Conservation (phyloP, 2,797 vertebrate species). For the Phoebastria nigripes region DNA sequence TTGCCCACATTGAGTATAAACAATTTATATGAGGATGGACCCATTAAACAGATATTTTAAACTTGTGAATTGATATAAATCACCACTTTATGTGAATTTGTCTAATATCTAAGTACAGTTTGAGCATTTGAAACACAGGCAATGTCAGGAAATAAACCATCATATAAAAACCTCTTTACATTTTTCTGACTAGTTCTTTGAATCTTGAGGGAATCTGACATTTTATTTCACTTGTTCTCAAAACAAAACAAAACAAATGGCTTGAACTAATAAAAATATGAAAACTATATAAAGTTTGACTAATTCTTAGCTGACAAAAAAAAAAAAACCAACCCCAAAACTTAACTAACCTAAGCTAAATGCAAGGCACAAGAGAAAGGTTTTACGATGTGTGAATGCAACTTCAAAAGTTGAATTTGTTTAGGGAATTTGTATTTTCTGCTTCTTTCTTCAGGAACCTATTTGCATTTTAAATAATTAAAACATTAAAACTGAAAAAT, state of each 20-base stretch:
- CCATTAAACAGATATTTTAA: neutral
- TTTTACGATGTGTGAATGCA: neutral
- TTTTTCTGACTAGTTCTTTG: neutral
- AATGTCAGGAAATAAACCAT: neutral
- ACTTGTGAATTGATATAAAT: neutral
- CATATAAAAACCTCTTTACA: neutral
- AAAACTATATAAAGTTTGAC: neutral
- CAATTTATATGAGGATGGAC: neutral
- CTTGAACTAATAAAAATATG: neutral
- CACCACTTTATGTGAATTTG: neutral
- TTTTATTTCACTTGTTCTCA: neutral
- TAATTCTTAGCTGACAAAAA: neutral
- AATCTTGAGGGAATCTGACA: neutral
- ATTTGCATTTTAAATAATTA: constrained; percentile 85
- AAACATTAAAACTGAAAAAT: constrained; percentile 83
- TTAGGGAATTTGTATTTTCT: constrained; percentile 75
- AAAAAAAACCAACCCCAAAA: neutral
- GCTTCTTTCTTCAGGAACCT: constrained; percentile 72
- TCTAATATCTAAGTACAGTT: neutral
- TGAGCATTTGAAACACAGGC: neutral
- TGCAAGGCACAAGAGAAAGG: neutral
- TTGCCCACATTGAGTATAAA: neutral
- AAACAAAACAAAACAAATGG: neutral
- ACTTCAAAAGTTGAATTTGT: constrained; percentile 62
- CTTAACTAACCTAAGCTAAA: neutral